These are phyloP conservation scores for Eupithecia subumbrata DNA, from an alignment of 2,888 invertebrate genomes.

Conservation along the genomic window DNA sequence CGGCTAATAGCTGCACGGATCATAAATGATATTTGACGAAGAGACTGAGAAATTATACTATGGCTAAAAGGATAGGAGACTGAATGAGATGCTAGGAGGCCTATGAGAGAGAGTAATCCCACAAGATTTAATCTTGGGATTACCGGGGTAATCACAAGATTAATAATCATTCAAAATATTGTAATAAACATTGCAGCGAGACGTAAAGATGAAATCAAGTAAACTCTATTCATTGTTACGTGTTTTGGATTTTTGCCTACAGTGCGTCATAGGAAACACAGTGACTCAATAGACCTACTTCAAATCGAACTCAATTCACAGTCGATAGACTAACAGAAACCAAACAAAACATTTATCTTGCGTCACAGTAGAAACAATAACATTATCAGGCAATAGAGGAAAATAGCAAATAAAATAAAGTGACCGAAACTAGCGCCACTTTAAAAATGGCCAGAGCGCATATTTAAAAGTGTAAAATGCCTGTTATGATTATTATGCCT, in stretches of 20 bases:
- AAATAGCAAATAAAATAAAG: background rate
- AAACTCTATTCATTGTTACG: background rate
- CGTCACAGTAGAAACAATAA: background rate
- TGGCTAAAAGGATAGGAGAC: background rate
- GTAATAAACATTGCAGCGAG: background rate
- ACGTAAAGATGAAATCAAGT: background rate
- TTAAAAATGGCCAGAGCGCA: no score
- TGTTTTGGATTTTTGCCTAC: constrained; percentile 15
- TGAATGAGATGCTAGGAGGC: background rate
- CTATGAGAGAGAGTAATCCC: background rate
- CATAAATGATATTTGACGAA: no score
- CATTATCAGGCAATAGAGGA: background rate
- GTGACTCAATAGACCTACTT: constrained; percentile 15
- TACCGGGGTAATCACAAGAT: background rate
- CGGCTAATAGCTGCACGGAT: background rate
- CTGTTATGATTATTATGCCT: no score
- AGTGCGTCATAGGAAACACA: constrained; percentile 24
- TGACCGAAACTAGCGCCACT: background rate
- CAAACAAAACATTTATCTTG: constrained; percentile 1
- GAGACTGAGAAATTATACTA: background rate
- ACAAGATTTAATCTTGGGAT: background rate
- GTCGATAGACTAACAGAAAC: background rate
- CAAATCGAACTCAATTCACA: background rate
- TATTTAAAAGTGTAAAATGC: no score
- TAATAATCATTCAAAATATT: background rate